Evolutionary conservation across 2,113 vertebrate species (phyloP), one percentile per base, ranked within the genome.

Genomic region (Spea multiplicata): DNA sequence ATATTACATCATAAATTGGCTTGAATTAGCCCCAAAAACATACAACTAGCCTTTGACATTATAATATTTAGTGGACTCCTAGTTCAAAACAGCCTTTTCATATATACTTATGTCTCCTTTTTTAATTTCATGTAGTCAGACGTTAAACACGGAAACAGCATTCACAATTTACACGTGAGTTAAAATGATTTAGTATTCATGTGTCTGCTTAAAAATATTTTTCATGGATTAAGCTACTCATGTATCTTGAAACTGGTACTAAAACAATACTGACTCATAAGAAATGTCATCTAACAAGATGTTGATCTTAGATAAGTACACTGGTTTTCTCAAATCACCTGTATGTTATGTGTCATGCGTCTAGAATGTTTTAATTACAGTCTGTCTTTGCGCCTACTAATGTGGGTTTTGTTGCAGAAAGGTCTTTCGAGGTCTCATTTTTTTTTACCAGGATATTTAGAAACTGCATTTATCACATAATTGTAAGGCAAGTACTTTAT

Each of bases 271-370:
- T 79, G 76, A 79, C 48, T 72, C 59, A 79, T 59, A n/a, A 61
- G 30, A 47, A 79, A 59, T 66, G 62, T 79, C 62, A 73, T 30
- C 57, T 48, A 73, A 46, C 61, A 73, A 78, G 70, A 73, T 79
- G 61, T 72, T 66, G 50, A 73, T 79, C 69, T 66, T 47, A 66
- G 76, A 79, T 73, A 79, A 79, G 71, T 66, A 66, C 53, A 69
- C 48, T 62, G 67, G 71, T 69, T 71, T 77, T 52, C 75, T 59
- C 55, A 69, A 69, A 71, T 66, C 62, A 72, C 76, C 76, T 73
- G 76, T 79, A 69, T 79, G 49, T 13, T 59, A 55, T 71, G 76
- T 79, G 76, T 79, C 76, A 79, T 12, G 72, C 17, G 76, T 73
- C 70, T 72, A 57, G 30, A 79, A 79, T 79, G 49, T 73, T 48